These are phyloP conservation scores for Pycnomerus fuliginosus DNA, from an alignment of 2,888 invertebrate genomes.

Conservation along the genomic window DNA sequence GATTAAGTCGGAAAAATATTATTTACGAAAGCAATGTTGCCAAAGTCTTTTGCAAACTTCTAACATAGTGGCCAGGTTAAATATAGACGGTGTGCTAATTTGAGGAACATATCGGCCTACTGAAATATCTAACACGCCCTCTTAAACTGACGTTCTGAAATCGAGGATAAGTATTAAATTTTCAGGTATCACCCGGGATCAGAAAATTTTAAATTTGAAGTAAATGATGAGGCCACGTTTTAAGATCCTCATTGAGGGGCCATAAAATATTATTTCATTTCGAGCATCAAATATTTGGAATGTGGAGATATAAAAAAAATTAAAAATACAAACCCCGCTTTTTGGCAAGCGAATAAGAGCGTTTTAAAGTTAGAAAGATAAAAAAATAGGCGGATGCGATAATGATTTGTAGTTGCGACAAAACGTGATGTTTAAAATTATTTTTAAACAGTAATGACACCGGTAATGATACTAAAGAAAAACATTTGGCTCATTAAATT, in stretches of 20 bases:
- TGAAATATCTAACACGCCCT: conserved; percentile 39
- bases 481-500: conserved; percentile 27
- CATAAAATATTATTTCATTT: too few relatives aligned
- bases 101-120: conserved; percentile 38
- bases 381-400: conserved; percentile 16
- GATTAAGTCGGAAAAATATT: conserved; percentile 32
- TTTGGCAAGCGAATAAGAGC: conserved; percentile 22
- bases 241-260: too few relatives aligned
- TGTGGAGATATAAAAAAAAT: conserved; percentile 15
- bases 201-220: too few relatives aligned
- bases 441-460: conserved; percentile 25
- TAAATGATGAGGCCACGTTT: too few relatives aligned
- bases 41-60: conserved; percentile 37
- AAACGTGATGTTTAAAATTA: conserved; percentile 15
- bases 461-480: conserved; percentile 25
- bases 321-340: conserved; percentile 19
- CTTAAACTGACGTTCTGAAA: conserved; percentile 27
- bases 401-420: conserved; percentile 18
- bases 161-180: too few relatives aligned
- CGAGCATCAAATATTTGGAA: conserved; percentile 14
- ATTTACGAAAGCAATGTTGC: conserved; percentile 35
- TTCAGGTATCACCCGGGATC: too few relatives aligned
- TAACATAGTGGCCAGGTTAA: conserved; percentile 39
- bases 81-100: conserved; percentile 40
- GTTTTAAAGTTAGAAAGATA: conserved; percentile 20